Base-by-base conservation (phyloP, 2,888 invertebrate genomes). In the Acanthosepion esculentum region DNA sequence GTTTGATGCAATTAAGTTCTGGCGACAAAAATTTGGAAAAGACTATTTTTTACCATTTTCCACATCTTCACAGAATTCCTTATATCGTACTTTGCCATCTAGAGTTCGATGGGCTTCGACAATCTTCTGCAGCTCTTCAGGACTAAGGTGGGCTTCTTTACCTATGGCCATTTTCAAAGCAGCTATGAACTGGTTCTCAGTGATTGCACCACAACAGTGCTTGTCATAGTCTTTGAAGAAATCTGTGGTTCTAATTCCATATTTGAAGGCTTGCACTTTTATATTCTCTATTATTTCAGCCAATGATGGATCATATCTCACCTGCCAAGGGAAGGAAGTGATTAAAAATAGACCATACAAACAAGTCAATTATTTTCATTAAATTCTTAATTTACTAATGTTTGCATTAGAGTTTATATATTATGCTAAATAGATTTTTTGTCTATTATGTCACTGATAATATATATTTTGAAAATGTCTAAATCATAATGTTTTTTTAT, bases 161-260 rank as follows among this genome's bases (percentile, higher is more conserved):
- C 97, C 97, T 91, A 97, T 96, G 91, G 97, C 97, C 92, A 97
- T 95, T 15, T 97, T 96, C 48, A 97, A 96, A 20, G 97, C 97
- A 96, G 97, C 97, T 29, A 97, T 95, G 96, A 97, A 97, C 96
- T 97, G 97, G 95, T 97, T 97, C 95, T 97, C 97, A 55, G 97
- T 97, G 94, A 97, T 97, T n/a, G 97, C 95, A 0, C 97, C 97
- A 8, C 20, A 15, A 48, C 48, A 5, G 18, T 91, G 96, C 95
- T 97, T 97, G 96, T 97, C 97, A 95, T 97, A 97, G 95, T 97
- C 97, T 95, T 96, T 97, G 96, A 97, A 97, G 95, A 97, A 97
- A 95, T 97, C 97, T 53, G 96, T 96, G 29, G 97, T 97, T 91
- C 97, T 96, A 91, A 97, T 96, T 7, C 97, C 97, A 95, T 97